Conservation (phyloP, 2,797 vertebrate species). For the Eulemur mongoz region DNA sequence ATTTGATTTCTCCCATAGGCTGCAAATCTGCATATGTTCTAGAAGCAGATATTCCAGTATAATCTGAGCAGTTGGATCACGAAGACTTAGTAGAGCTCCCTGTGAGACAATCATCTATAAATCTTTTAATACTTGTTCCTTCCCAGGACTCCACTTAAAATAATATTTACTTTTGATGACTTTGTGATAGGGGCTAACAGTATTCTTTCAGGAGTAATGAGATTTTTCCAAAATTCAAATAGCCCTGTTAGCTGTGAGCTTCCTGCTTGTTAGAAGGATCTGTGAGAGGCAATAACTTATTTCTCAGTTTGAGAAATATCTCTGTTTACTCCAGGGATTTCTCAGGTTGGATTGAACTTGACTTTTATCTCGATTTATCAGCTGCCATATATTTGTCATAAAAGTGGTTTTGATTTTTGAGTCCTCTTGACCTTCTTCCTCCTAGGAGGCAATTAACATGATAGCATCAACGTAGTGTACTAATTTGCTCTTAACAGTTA, state of each 20-base stretch:
- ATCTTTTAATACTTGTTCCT: background rate
- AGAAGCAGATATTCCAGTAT: background rate
- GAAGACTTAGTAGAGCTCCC: background rate
- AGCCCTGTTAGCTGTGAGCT: background rate
- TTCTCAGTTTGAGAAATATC: background rate
- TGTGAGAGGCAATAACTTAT: background rate
- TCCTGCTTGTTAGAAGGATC: background rate
- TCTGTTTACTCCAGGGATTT: background rate
- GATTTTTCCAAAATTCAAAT: slow-evolving; percentile 25
- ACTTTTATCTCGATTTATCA: background rate
- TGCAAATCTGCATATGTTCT: background rate
- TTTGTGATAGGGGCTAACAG: background rate
- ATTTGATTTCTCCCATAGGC: background rate
- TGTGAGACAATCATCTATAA: background rate
- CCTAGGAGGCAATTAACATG: background rate
- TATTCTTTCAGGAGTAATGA: background rate
- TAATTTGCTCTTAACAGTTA: background rate
- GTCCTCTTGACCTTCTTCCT: background rate
- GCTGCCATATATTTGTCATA: background rate
- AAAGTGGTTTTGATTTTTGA: background rate
- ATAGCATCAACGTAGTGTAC: background rate
- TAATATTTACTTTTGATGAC: slow-evolving; percentile 6
- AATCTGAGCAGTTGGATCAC: background rate
- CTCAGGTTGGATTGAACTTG: background rate
- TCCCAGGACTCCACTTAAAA: background rate